Base-by-base conservation (phyloP, 2,888 invertebrate genomes). In the Hipparchia semele region DNA sequence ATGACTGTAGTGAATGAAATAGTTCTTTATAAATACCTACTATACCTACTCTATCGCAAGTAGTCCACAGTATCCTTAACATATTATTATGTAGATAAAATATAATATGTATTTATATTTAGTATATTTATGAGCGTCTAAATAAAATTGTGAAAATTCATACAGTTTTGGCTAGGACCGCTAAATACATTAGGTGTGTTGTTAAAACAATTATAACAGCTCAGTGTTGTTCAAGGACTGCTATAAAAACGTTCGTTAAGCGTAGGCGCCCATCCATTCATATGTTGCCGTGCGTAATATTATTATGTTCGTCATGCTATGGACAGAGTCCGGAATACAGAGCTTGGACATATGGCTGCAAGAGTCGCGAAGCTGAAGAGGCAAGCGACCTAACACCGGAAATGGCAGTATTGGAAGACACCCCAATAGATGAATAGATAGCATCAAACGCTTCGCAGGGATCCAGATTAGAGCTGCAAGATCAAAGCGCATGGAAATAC, bases 191-290 rank as follows among this genome's bases (percentile, higher is more conserved):
- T 69, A 33, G 69, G 51, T 53, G 61, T 61, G 69, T 83, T 90
- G 91, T 81, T 89, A 88, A 87, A 91, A 85, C 87, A 87, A 91
- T 92, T 91, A 92, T 89, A 69, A 69, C 68, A 68, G 49, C 88
- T 88, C 86, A 79, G 86, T 80, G 80, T 73, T 58, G 78, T 77
- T 69, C 69, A 78, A 77, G 76, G 78, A 74, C 75, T 76, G 79
- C 80, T 80, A 82, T 83, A 85, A 85, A 84, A 85, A 86, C 69
- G 69, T 69, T 82, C 79, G 78, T 71, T 59, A 71, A 69, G 82
- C 79, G 85, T 83, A 79, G 84, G 84, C 81, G 83, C 70, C 78
- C 64, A 75, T 77, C 80, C 85, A 85, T 84, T 85, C 83, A 86
- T 83, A 81, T 80, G 77, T 71, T 68, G 66, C 45, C 7, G 39